Conservation (phyloP, 2,888 invertebrate species). For the Lithosia quadra region DNA sequence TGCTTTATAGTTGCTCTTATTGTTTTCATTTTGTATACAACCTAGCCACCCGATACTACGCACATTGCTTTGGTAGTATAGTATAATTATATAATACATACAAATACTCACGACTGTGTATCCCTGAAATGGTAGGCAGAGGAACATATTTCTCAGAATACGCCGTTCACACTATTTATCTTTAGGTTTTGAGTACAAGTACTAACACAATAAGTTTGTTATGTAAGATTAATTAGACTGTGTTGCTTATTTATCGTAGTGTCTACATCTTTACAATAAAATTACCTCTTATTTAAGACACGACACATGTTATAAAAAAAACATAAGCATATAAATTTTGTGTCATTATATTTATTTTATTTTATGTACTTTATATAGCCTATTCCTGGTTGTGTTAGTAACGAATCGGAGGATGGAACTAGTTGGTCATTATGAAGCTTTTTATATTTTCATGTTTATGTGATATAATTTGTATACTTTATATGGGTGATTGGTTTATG, state of each 20-base stretch:
- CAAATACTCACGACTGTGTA: neutral
- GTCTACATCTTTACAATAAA: neutral
- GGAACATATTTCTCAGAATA: neutral
- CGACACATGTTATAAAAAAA: too few species aligned
- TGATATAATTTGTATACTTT: slow-evolving; percentile 45
- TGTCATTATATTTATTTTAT: neutral
- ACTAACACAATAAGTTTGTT: neutral
- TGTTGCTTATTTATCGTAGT: neutral
- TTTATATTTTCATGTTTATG: slow-evolving; percentile 39
- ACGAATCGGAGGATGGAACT: neutral
- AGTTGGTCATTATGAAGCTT: neutral
- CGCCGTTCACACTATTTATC: neutral
- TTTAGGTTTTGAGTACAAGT: neutral
- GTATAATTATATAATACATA: too few species aligned
- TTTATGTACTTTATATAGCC: neutral
- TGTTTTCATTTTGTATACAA: neutral
- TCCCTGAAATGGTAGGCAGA: neutral
- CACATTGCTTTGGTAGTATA: too few species aligned
- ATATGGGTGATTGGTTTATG: slow-evolving; percentile 54
- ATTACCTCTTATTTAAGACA: too few species aligned
- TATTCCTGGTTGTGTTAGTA: neutral
- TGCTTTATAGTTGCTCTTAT: neutral
- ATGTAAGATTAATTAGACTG: neutral
- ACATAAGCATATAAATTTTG: neutral
- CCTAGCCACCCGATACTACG: neutral